A percentile compares a stretch with the other conserved stretches of the same genome.
These are phyloP conservation scores for Drosophila bocki DNA, from an alignment of 1,140 invertebrate species.

Conservation along the genomic window DNA sequence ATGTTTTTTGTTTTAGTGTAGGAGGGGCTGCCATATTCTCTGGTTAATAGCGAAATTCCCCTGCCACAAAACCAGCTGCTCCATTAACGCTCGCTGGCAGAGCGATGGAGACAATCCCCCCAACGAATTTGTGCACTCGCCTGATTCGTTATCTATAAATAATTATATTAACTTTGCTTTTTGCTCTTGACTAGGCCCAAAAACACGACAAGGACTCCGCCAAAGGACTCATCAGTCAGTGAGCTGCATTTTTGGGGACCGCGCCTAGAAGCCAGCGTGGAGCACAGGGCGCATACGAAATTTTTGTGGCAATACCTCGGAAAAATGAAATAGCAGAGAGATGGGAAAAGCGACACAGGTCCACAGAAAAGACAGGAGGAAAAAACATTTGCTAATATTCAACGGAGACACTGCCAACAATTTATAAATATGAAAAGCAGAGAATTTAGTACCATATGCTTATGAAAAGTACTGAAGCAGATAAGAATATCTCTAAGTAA, in stretches of 20 bases:
- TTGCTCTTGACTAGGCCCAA: conserved; percentile 56
- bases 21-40: conserved; percentile 30
- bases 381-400: conserved; percentile 8
- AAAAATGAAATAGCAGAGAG: conserved; percentile 8
- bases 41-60: conserved; percentile 43
- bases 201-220: conserved; percentile 12
- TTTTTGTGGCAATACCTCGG: conserved; percentile 40
- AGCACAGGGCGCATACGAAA: conserved; percentile 45
- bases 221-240: conserved; percentile 45
- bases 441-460: too few species aligned
- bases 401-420: neutral
- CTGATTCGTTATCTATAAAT: conserved; percentile 81
- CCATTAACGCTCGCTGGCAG: conserved; percentile 39
- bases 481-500: too few species aligned
- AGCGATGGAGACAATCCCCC: conserved; percentile 7
- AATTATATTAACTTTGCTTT: conserved; percentile 82
- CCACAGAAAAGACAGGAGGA: neutral
- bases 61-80: conserved; percentile 46
- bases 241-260: conserved; percentile 40
- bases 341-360: neutral
- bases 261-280: conserved; percentile 34
- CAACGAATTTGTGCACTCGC: conserved; percentile 75
- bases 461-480: neutral
- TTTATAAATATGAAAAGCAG: neutral
- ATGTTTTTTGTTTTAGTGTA: conserved; percentile 15